phyloP scores from a whole-genome alignment of 64 coral and sea anemone species.

The Porites lutea region DNA sequence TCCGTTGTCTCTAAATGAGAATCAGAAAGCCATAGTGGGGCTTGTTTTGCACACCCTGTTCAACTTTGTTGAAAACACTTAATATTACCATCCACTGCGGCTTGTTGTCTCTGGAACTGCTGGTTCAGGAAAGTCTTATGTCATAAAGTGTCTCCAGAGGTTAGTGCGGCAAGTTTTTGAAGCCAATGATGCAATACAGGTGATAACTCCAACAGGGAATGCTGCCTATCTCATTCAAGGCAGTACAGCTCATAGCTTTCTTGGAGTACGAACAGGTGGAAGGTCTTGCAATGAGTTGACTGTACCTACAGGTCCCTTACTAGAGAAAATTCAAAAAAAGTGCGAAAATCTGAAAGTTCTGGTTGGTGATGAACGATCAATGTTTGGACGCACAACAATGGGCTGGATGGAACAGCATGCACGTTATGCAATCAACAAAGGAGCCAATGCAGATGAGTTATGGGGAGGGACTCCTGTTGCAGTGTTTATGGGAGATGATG shows the following conservation, averaged over 20 bases:
- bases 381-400: constrained; percentile 46
- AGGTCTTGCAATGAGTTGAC: constrained; percentile 30
- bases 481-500: constrained; percentile 59
- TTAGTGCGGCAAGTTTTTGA: constrained; percentile 27
- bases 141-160: constrained; percentile 39
- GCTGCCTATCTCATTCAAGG: constrained; percentile 24
- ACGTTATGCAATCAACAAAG: constrained; percentile 33
- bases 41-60: constrained; percentile 28
- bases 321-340: constrained; percentile 25
- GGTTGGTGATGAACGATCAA: constrained; percentile 41
- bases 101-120: constrained; percentile 45
- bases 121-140: constrained; percentile 55
- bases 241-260: constrained; percentile 48
- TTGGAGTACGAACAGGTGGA: constrained; percentile 25
- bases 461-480: constrained; percentile 37
- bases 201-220: constrained; percentile 41
- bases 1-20: constrained; percentile 26
- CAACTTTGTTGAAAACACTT: constrained; percentile 12
- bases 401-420: constrained; percentile 60
- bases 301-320: constrained; percentile 34
- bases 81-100: constrained; percentile 23
- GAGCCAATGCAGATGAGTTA: constrained; percentile 5
- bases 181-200: constrained; percentile 34
- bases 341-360: constrained; percentile 53
- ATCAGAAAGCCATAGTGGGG: constrained; percentile 24